A percentile compares a stretch with the other conserved stretches of the same genome.
phyloP scores from a whole-genome alignment of 2,797 vertebrate genomes.

The Champsocephalus gunnari region DNA sequence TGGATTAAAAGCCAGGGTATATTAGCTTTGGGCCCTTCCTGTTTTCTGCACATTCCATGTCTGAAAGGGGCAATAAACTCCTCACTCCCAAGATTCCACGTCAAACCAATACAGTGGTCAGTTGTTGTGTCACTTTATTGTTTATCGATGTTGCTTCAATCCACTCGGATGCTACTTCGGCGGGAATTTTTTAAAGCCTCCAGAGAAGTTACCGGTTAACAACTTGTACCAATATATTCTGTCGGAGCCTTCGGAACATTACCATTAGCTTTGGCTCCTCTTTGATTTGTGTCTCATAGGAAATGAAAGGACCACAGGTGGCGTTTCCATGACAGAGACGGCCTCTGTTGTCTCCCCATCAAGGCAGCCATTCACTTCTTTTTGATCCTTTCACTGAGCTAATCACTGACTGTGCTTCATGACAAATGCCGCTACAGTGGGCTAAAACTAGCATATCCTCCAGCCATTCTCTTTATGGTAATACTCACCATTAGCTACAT shows the following conservation, averaged over 20 bases:
- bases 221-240: neutral
- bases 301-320: neutral
- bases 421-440: neutral
- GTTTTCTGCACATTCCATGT: no score
- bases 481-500: slow-evolving; percentile 7
- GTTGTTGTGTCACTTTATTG: no score
- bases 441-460: slow-evolving; percentile 13
- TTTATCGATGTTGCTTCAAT: no score
- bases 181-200: neutral
- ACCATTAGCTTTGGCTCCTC: neutral
- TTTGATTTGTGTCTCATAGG: neutral
- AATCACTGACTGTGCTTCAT: slow-evolving; percentile 3
- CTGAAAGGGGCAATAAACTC: no score
- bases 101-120: no score
- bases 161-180: neutral
- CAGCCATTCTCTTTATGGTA: slow-evolving; percentile 35
- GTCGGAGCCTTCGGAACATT: neutral
- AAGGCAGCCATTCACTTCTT: slow-evolving; percentile 28
- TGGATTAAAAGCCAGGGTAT: no score
- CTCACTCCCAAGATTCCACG: no score
- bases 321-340: slow-evolving; percentile 20
- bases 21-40: no score
- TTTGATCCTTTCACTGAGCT: slow-evolving; percentile 24
- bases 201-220: neutral
- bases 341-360: slow-evolving; percentile 8